Evolutionary conservation across 2,888 invertebrate genomes (phyloP).

Genomic region (Ypsolopha scabrella): DNA sequence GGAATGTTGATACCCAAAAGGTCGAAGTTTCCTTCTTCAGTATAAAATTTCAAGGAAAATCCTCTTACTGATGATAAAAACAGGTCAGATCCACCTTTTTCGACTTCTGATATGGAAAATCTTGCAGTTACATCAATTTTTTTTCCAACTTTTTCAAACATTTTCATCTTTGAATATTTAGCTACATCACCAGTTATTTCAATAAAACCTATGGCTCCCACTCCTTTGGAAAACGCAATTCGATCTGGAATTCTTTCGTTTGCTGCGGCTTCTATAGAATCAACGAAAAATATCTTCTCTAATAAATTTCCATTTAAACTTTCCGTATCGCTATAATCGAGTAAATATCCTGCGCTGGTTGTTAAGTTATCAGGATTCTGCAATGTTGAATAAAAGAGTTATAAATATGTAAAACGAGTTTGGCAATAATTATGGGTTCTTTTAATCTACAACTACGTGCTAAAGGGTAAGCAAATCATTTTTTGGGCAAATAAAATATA

Average conservation of each 20-base stretch:
- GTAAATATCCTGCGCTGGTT: no score
- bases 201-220: constrained; percentile 85
- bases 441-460: no score
- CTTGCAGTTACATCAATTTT: constrained; percentile 79
- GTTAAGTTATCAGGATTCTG: neutral
- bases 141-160: constrained; percentile 81
- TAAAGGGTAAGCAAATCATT: no score
- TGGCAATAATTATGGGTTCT: no score
- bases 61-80: constrained; percentile 83
- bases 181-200: constrained; percentile 85
- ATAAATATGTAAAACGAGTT: no score
- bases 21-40: neutral
- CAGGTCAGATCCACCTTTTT: constrained; percentile 86
- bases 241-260: constrained; percentile 90
- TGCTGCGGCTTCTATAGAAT: neutral
- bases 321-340: neutral
- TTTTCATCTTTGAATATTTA: constrained; percentile 78
- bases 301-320: neutral
- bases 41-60: constrained; percentile 72
- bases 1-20: neutral
- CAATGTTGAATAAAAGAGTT: neutral
- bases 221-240: constrained; percentile 93
- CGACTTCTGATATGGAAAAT: constrained; percentile 84
- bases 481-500: no score
- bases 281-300: neutral